Base-by-base conservation (phyloP, 2,888 invertebrate species). In the Philereme vetulata region DNA sequence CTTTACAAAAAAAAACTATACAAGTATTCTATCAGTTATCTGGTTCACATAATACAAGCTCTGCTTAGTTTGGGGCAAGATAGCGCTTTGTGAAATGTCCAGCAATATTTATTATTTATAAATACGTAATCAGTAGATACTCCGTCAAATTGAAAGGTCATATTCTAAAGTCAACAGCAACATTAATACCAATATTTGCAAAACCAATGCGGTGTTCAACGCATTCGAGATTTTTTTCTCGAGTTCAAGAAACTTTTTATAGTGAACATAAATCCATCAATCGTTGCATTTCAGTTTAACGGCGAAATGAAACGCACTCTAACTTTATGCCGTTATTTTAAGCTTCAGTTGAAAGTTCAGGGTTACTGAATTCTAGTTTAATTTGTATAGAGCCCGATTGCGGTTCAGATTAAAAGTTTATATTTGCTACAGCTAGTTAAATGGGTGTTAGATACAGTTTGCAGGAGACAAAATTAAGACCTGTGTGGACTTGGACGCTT, bases 171-270 rank as follows among this genome's bases (percentile, higher is more conserved):
- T 76, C 75, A 75, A 72, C 62, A 59, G 60, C 63, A 72, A 61
- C 73, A 77, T 75, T 73, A 76, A 76, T 78, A 78, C 74, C 70
- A 75, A 76, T 75, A 68, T 73, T 74, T 73, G 73, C 70, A 71
- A 77, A 62, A 53, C 55, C 57, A 61, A 52, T 70, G 68, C 70
- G 67, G 43, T 58, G 46, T 56, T 50, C 56, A 65, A 67, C 67
- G 63, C 62, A 70, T 71, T 65, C 66, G 64, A 73, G 74, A 75
- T 76, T 76, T 54, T 54, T 62, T 61, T 35, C 51, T 75, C 64
- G 72, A 73, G 85, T 84, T 81, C 78, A 80, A 78, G 65, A 77
- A 81, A 76, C 84, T 81, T 81, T 85, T 85, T 84, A 85, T 78
- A 64, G 75, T 71, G 72, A 65, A 72, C 75, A 78, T 80, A 72